These are phyloP conservation scores for Rosalia funebris DNA, from an alignment of 2,888 invertebrate genomes.

Conservation along the genomic window DNA sequence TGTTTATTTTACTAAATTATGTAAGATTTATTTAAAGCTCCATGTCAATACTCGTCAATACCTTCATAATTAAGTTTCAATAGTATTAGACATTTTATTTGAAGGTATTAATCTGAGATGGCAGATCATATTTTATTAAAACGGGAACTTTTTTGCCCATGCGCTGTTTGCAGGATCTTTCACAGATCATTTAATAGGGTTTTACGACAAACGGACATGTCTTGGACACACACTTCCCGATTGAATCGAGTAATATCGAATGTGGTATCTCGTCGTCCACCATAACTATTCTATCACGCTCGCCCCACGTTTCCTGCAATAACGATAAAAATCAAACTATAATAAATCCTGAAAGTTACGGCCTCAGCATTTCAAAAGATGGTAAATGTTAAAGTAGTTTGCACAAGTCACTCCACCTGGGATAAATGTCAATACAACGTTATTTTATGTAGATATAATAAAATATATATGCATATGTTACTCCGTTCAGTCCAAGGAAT, in stretches of 20 bases:
- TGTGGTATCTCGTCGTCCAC: not conserved
- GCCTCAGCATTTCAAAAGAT: not conserved
- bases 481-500: not conserved
- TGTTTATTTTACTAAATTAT: too few relatives aligned
- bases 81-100: too few relatives aligned
- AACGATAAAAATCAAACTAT: too few relatives aligned
- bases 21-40: too few relatives aligned
- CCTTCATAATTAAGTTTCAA: too few relatives aligned
- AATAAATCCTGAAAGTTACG: not conserved
- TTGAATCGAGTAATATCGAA: not conserved
- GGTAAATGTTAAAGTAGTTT: not conserved
- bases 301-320: not conserved
- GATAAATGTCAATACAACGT: not conserved
- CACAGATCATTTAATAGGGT: not conserved
- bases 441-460: not conserved
- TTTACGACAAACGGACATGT: constrained; percentile 9
- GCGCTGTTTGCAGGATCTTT: constrained; percentile 4
- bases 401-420: not conserved
- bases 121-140: too few relatives aligned
- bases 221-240: constrained; percentile 2
- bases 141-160: too few relatives aligned
- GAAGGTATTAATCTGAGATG: too few relatives aligned
- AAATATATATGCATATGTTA: not conserved
- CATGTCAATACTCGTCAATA: too few relatives aligned
- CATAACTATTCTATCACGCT: not conserved